phyloP scores from a whole-genome alignment of 2,797 vertebrate species.

The Melanotaenia maccullochi region DNA sequence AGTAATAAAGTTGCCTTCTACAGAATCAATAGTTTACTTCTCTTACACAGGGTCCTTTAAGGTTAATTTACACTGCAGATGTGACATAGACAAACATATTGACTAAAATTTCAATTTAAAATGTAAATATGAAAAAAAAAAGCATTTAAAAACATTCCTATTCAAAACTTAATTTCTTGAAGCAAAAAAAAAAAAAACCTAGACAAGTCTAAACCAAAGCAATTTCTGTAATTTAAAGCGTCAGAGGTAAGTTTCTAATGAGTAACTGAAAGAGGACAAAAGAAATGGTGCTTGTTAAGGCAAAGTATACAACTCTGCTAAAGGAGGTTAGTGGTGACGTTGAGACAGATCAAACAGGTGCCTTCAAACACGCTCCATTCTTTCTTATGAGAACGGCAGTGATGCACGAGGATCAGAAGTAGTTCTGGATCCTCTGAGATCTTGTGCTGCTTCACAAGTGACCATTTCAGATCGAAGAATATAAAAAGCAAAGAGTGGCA shows the following conservation, averaged over 20 bases:
- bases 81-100: constrained; percentile 32
- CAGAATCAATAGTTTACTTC: constrained; percentile 35
- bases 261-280: constrained; percentile 30
- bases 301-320: constrained; percentile 67
- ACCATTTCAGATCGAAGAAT: constrained; percentile 18
- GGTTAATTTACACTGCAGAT: constrained; percentile 24
- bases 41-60: constrained; percentile 68
- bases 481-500: constrained; percentile 32
- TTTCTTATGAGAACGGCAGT: constrained; percentile 37
- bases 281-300: constrained; percentile 64
- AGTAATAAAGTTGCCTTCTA: constrained; percentile 30
- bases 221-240: constrained; percentile 36
- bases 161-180: constrained; percentile 39
- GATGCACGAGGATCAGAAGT: constrained; percentile 22
- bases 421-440: constrained; percentile 19
- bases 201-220: constrained; percentile 8
- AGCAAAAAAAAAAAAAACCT: not conserved
- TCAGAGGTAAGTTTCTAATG: constrained; percentile 14
- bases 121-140: constrained; percentile 22
- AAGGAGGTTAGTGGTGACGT: constrained; percentile 9
- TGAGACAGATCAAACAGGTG: constrained; percentile 21
- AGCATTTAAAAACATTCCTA: constrained; percentile 7
- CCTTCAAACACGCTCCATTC: constrained; percentile 21
- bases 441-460: constrained; percentile 22
- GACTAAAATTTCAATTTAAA: constrained; percentile 32